A percentile compares a stretch with the other conserved stretches of the same genome.
Conservation (phyloP, 2,888 invertebrate genomes). For the Brachyptera putata region DNA sequence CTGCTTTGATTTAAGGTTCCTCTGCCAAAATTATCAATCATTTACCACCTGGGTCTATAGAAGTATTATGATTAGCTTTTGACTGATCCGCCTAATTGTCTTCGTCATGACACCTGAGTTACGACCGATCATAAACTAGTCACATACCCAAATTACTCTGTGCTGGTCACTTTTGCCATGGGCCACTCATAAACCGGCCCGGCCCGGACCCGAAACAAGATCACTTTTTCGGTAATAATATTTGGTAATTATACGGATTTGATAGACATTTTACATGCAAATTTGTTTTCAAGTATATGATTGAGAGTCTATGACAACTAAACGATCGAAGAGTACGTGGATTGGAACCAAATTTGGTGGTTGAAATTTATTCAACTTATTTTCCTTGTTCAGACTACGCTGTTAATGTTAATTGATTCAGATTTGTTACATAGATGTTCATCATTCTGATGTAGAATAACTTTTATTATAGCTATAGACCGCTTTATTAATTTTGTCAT, state of each 20-base stretch:
- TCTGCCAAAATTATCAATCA: conserved; percentile 20
- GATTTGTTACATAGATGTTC: too few species aligned
- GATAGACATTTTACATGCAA: conserved; percentile 17
- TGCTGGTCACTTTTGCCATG: conserved; percentile 4
- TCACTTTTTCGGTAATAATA: conserved; percentile 14
- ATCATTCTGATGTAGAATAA: too few species aligned
- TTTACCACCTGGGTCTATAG: neutral
- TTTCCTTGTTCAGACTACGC: neutral
- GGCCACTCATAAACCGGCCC: conserved; percentile 3
- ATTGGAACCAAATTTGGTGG: neutral
- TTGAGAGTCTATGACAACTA: too few species aligned
- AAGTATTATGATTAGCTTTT: conserved; percentile 11
- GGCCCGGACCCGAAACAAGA: neutral
- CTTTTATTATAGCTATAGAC: too few species aligned
- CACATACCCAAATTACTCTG: conserved; percentile 6
- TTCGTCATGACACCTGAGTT: neutral
- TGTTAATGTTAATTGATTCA: neutral
- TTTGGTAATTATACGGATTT: conserved; percentile 13
- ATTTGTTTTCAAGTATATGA: conserved; percentile 1
- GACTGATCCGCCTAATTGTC: conserved; percentile 7
- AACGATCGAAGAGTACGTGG: too few species aligned
- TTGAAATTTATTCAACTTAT: neutral
- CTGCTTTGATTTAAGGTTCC: conserved; percentile 18
- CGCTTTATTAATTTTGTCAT: too few species aligned
- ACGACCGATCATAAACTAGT: neutral